Conservation (phyloP, 1,140 invertebrate species). For the Conus ventricosus region DNA sequence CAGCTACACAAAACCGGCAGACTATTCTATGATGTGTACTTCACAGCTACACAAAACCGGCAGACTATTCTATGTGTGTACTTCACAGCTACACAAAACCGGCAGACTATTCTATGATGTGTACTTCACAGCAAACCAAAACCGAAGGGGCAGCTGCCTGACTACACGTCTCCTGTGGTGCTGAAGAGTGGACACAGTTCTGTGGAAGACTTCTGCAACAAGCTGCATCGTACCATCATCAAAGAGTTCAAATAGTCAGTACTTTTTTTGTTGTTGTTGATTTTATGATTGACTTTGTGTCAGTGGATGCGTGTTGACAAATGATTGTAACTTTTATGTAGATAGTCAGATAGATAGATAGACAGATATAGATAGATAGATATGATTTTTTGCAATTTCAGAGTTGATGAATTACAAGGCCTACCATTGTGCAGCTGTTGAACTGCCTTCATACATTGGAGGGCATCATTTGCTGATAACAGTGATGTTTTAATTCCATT, state of each 20-base stretch:
- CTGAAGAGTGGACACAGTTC: constrained; percentile 89
- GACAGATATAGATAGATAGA: no score
- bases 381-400: no score
- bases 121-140: constrained; percentile 90
- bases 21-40: no score
- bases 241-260: constrained; percentile 99
- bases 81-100: constrained; percentile 94
- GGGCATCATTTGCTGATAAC: no score
- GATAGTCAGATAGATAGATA: not conserved
- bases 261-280: not conserved
- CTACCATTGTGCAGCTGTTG: no score
- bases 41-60: constrained; percentile 95
- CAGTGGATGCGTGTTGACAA: constrained; percentile 88
- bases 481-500: no score
- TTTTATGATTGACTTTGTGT: not conserved
- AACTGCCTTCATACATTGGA: no score
- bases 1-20: no score
- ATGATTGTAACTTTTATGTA: constrained; percentile 85
- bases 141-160: constrained; percentile 98
- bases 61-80: not conserved
- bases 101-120: no score
- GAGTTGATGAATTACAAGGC: no score
- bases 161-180: constrained; percentile 97
- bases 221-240: constrained; percentile 96
- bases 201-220: constrained; percentile 99